Conservation (phyloP, 2,797 vertebrate species). For the Aeoliscus strigatus region DNA sequence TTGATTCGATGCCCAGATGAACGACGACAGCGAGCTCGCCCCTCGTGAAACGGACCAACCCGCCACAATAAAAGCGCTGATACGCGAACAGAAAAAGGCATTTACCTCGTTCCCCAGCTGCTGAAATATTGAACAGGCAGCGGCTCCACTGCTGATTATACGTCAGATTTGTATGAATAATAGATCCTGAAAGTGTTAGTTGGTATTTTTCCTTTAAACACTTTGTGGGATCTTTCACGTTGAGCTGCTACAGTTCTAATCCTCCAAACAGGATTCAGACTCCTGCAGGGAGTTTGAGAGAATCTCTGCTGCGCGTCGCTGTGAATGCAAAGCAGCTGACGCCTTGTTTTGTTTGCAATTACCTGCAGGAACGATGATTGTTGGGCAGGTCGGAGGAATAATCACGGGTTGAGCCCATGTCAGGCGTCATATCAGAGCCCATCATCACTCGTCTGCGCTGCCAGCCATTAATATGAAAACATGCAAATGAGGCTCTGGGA, state of each 20-base stretch:
- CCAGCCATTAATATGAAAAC: conserved; percentile 72
- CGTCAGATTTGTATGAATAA: conserved; percentile 47
- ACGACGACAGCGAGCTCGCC: conserved; percentile 65
- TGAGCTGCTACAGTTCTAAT: conserved; percentile 24
- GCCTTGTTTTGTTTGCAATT: conserved; percentile 76
- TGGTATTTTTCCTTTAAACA: conserved; percentile 23
- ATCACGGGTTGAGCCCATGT: conserved; percentile 70
- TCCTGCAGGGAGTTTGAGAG: conserved; percentile 14
- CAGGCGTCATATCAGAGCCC: conserved; percentile 72
- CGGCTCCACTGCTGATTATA: conserved; percentile 39
- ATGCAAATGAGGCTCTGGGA: conserved; percentile 71
- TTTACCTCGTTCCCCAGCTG: conserved; percentile 35
- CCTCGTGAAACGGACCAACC: conserved; percentile 67
- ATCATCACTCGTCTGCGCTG: conserved; percentile 70
- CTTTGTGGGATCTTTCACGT: conserved; percentile 9
- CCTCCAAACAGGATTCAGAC: no score
- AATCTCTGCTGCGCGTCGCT: conserved; percentile 10
- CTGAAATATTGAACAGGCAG: conserved; percentile 55
- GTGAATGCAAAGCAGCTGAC: conserved; percentile 62
- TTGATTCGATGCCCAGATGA: conserved; percentile 73
- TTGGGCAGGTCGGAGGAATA: conserved; percentile 72
- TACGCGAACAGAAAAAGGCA: conserved; percentile 36
- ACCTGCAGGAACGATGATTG: conserved; percentile 73
- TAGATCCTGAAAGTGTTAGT: conserved; percentile 42
- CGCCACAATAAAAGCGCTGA: conserved; percentile 44